Base-by-base conservation (phyloP, 2,113 vertebrate species). In the Symphodus melops region DNA sequence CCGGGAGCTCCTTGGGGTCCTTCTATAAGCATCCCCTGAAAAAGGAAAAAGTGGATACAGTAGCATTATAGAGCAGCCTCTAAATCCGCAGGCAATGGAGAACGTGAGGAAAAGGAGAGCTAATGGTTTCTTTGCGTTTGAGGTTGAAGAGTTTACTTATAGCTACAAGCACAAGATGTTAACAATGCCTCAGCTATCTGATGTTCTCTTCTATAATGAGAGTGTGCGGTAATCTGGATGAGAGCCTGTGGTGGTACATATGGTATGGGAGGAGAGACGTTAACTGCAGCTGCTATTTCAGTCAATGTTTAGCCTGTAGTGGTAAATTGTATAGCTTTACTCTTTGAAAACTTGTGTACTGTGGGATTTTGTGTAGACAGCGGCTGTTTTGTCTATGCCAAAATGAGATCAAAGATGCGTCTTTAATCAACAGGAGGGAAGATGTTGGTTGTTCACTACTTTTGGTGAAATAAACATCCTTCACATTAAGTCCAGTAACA, bases 1-100 rank as follows among this genome's bases (percentile, higher is more conserved):
- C 98, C 98, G 75, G 95, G 94, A 85, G 95, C 93, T 88, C 98
- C 97, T 11, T 95, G 95, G 66, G 96, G 95, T 88, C 98, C 98
- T 94, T 99, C 97, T 81, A 99, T 92, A 82, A 99, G 95, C 98
- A 99, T 99, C 39, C 97, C 97, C 97, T 99, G 79, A 75, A 93
- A 93, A 85, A 63, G 39, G 59, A 79, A 88, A 88, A 83, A 70
- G 73, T 82, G 60, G 80, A 90, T 84, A 89, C 78, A 91, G 90
- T 90, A 89, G 91, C 91, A 84, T 91, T 92, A 84, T 46, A 81
- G 75, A 49, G 42, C 33, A 72, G 84, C 57, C 74, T 49, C 59
- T 82, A 84, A 90, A 85, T 86, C 80, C 80, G 70, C 62, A 89
- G 57, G 78, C 65, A n/a, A 37, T 21, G 39, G 59, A 75, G 58